Evolutionary conservation across 1,140 invertebrate genomes (phyloP), one percentile per base, ranked within the genome.

Genomic region (Drosophila trapezifrons): DNA sequence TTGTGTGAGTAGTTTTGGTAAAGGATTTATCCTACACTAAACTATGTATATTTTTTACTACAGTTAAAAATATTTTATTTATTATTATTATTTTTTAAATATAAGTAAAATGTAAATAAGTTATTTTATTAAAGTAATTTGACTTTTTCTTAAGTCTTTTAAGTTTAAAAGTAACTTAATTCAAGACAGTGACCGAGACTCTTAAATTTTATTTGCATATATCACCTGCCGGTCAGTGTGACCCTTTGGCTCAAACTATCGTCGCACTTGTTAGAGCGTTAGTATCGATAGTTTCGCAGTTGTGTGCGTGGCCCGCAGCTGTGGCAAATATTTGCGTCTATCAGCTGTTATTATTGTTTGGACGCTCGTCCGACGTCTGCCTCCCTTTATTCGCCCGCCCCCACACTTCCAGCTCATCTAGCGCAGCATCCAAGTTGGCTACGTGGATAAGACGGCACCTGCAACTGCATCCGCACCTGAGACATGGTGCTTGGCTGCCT

Each of bases 401-500:
- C 37, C 18, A 8, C 37, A 56, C 9, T 9, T 18, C 29, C 35
- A 27, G 13, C 10, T 38, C 37, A 27, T 54, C 70, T 29, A 56
- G 35, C 32, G 17, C 46, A 73, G n/a, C 67, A 25, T 51, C 46
- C 57, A 51, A 63, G 51, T 69, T 71, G 65, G 67, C 65, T 71
- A 76, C 73, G 74, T 66, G 73, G 72, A 52, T 47, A 38, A 40
- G 37, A 52, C 8, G n/a, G 45, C 58, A 51, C 35, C 55, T 49
- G 45, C 22, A 17, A 29, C 17, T 40, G 59, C 29, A 52, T 29
- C 12, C 9, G 37, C 46, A 62, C 12, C 25, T 17, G 25, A 35
- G 52, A 67, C 40, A 90, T 91, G 90, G 86, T 71, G 25, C 62
- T 91, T 17, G 81, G 80, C 35, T 91, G 86, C 25, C 54, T 65